A percentile compares a stretch with the other conserved stretches of the same genome.
Conservation (phyloP, 2,888 invertebrate species). For the Arenicola marina region DNA sequence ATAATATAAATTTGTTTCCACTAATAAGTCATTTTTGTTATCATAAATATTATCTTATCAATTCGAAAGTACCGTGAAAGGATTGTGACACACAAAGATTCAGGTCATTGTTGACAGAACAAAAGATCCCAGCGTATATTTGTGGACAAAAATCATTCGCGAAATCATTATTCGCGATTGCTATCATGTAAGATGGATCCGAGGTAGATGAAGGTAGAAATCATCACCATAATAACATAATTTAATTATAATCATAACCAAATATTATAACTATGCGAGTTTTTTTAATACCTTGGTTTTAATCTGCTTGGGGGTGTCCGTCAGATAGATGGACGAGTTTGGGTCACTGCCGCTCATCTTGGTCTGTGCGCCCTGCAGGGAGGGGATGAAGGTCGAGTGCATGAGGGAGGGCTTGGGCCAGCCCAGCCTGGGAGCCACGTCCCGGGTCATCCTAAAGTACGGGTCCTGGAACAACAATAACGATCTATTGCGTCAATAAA, state of each 20-base stretch:
- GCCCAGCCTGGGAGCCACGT: constrained; percentile 92
- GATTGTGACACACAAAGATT: too few species aligned
- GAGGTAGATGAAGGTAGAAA: too few species aligned
- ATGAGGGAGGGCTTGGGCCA: constrained; percentile 84
- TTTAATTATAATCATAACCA: too few species aligned
- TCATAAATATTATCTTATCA: too few species aligned
- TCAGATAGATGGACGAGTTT: constrained; percentile 92
- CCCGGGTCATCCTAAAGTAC: constrained; percentile 97
- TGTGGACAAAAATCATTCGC: background rate
- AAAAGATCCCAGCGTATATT: too few species aligned
- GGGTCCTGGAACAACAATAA: constrained; percentile 82
- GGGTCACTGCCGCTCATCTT: constrained; percentile 98
- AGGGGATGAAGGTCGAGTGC: constrained; percentile 89
- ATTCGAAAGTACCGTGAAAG: too few species aligned
- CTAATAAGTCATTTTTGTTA: too few species aligned
- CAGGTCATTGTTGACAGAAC: too few species aligned
- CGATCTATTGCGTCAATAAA: too few species aligned
- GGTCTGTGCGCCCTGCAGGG: constrained; percentile 92
- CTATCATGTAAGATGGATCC: background rate
- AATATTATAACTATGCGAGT: too few species aligned
- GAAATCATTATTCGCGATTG: background rate
- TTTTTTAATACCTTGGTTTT: constrained; percentile 95
- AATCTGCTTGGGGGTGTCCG: constrained; percentile 91
- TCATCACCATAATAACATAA: too few species aligned
- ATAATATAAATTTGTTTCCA: too few species aligned